A percentile compares a stretch with the other conserved stretches of the same genome.
Conservation (phyloP, 2,888 invertebrate genomes). For the Cinara cedri region DNA sequence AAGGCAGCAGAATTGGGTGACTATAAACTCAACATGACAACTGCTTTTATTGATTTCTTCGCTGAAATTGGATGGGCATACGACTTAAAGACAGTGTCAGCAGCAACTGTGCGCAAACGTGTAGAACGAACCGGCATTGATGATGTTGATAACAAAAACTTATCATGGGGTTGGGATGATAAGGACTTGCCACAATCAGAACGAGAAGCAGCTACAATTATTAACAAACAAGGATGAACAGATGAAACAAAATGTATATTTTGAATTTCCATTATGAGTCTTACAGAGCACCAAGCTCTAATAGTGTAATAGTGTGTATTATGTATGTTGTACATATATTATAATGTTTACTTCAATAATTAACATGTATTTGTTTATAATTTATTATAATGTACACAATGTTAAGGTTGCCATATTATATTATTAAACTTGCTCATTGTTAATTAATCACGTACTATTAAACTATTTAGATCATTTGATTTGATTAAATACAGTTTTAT, state of each 20-base stretch:
- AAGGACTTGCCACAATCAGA: constrained; percentile 65
- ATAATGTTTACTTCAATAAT: constrained; percentile 23
- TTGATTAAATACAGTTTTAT: background rate
- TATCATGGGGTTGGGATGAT: constrained; percentile 83
- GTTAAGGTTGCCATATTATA: background rate
- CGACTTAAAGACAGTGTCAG: constrained; percentile 73
- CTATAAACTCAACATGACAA: constrained; percentile 66
- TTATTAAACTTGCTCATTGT: background rate
- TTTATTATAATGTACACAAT: background rate
- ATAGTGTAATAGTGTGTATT: constrained; percentile 21
- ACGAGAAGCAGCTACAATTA: constrained; percentile 59
- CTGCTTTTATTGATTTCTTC: constrained; percentile 67
- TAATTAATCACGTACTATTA: background rate
- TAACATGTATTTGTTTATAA: constrained; percentile 46
- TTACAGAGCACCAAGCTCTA: background rate
- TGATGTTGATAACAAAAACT: constrained; percentile 66
- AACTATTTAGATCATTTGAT: background rate
- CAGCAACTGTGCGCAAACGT: constrained; percentile 66
- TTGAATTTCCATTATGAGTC: background rate
- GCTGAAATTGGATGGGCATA: constrained; percentile 73
- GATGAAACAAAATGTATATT: background rate
- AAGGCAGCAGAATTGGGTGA: constrained; percentile 84
- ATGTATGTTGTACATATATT: constrained; percentile 48
- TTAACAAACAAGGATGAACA: constrained; percentile 57
- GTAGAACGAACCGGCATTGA: constrained; percentile 68